Evolutionary conservation across 2,113 vertebrate species (phyloP).

Genomic region (Butorides virescens): DNA sequence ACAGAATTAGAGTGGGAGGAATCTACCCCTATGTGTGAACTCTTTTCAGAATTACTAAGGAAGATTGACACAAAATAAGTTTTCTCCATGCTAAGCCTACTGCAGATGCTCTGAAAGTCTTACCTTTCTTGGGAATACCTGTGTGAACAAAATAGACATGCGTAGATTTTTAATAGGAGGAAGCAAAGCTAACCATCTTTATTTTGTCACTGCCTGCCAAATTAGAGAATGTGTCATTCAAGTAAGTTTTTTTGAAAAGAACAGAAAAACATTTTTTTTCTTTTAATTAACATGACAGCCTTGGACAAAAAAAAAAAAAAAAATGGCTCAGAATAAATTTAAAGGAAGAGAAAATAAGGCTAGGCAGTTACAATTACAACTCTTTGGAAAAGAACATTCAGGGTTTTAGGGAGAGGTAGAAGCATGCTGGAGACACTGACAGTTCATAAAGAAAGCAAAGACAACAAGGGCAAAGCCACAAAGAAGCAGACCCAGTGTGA

Average conservation of each 20-base stretch:
- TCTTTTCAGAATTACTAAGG: background rate
- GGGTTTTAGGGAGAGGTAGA: background rate
- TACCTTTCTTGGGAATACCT: background rate
- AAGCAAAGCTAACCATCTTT: background rate
- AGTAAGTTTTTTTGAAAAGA: background rate
- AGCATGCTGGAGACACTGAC: constrained; percentile 8
- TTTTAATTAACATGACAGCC: background rate
- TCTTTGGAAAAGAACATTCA: background rate
- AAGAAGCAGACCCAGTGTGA: background rate
- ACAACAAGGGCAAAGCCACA: background rate
- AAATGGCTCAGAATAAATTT: constrained; percentile 3
- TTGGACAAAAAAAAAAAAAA: background rate
- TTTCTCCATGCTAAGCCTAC: background rate
- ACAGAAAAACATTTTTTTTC: background rate
- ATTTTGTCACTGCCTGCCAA: background rate
- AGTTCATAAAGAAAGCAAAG: constrained; percentile 12
- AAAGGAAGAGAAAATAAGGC: constrained; percentile 5
- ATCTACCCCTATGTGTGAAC: background rate
- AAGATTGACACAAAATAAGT: background rate
- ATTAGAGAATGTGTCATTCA: background rate
- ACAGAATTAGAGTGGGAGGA: background rate
- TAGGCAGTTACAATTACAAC: background rate
- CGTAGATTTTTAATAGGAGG: background rate
- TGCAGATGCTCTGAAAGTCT: background rate
- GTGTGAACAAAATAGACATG: background rate